Conservation (phyloP, 2,113 vertebrate species). For the Theropithecus gelada region DNA sequence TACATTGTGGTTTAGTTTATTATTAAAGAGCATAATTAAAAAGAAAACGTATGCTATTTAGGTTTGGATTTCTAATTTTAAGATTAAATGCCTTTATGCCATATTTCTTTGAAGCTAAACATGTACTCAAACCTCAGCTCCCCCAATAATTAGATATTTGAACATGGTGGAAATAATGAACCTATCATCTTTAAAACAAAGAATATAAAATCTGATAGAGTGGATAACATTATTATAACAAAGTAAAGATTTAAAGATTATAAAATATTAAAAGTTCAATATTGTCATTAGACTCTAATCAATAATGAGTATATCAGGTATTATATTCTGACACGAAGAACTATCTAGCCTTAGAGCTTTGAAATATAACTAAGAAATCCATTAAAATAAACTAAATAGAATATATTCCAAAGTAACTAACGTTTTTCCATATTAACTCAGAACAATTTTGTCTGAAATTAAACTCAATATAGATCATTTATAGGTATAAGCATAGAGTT, state of each 20-base stretch:
- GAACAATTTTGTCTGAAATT: not conserved
- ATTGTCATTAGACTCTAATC: not conserved
- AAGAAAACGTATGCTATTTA: not conserved
- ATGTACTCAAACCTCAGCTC: not conserved
- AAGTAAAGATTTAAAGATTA: not conserved
- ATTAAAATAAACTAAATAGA: constrained; percentile 6
- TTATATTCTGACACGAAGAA: not conserved
- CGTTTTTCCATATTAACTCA: not conserved
- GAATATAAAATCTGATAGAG: not conserved
- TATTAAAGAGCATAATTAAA: not conserved
- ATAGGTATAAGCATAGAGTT: not conserved
- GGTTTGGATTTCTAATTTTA: not conserved
- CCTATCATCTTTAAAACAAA: not conserved
- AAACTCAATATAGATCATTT: not conserved
- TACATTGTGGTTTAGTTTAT: not conserved
- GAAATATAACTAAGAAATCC: constrained; percentile 22
- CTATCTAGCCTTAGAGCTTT: not conserved
- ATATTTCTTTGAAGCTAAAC: not conserved
- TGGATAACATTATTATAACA: not conserved
- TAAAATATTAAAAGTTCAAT: constrained; percentile 16
- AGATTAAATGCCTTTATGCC: not conserved
- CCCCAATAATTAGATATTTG: not conserved
- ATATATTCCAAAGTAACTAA: not conserved
- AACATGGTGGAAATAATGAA: not conserved
- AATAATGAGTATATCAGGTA: not conserved